A percentile compares a stretch with the other conserved stretches of the same genome.
phyloP scores from a whole-genome alignment of 2,888 invertebrate genomes.

The Ichneumoninae sp. region DNA sequence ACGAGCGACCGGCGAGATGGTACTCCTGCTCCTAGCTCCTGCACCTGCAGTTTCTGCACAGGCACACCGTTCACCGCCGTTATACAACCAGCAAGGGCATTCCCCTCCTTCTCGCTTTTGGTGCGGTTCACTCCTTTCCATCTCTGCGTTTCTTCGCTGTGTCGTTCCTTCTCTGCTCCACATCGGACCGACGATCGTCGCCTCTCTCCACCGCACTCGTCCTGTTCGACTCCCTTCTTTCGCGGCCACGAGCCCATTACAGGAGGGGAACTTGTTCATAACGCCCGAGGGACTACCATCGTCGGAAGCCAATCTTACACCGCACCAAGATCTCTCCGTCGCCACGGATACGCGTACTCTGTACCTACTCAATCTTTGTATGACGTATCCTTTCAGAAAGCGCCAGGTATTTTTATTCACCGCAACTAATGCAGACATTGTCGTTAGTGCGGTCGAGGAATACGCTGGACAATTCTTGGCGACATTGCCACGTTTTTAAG shows the following conservation, averaged over 20 bases:
- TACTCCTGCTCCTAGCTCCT: slow-evolving; percentile 61
- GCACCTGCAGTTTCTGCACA: slow-evolving; percentile 80
- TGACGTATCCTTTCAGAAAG: not conserved
- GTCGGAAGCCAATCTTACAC: slow-evolving; percentile 82
- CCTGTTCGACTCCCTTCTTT: slow-evolving; percentile 54
- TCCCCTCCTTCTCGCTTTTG: slow-evolving; percentile 52
- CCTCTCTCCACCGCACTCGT: slow-evolving; percentile 51
- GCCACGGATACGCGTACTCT: slow-evolving; percentile 32
- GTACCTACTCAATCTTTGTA: slow-evolving; percentile 1
- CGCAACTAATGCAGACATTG: not conserved
- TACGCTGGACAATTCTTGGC: too few species aligned
- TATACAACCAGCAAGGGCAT: slow-evolving; percentile 56
- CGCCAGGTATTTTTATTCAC: not conserved
- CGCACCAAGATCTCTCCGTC: slow-evolving; percentile 70
- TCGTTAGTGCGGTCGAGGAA: too few species aligned
- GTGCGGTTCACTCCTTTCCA: slow-evolving; percentile 56
- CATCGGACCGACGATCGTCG: slow-evolving; percentile 18
- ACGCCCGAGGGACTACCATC: slow-evolving; percentile 80
- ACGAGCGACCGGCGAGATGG: slow-evolving; percentile 77
- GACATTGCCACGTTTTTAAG: too few species aligned
- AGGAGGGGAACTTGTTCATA: slow-evolving; percentile 78
- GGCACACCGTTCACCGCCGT: slow-evolving; percentile 59
- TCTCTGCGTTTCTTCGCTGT: slow-evolving; percentile 20
- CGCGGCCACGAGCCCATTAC: slow-evolving; percentile 71
- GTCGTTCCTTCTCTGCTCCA: slow-evolving; percentile 59